These are phyloP conservation scores for Agonopterix subpropinquella DNA, from an alignment of 2,888 invertebrate species.

Conservation along the genomic window DNA sequence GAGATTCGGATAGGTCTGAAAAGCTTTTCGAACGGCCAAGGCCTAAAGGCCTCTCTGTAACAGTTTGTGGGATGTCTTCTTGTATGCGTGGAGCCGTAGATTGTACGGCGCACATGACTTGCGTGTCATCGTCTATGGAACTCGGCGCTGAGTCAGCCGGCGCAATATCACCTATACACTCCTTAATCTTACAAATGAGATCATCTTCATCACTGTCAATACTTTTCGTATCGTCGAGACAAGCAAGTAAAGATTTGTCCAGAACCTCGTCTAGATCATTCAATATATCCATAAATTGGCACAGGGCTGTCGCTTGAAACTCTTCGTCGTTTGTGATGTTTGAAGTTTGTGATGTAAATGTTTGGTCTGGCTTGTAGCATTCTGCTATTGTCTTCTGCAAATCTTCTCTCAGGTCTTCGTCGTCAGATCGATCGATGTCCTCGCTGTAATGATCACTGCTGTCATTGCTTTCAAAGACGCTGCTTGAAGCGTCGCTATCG, in stretches of 20 bases:
- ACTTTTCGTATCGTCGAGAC: constrained; percentile 53
- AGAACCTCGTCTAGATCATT: constrained; percentile 76
- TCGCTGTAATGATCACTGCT: constrained; percentile 38
- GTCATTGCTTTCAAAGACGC: constrained; percentile 46
- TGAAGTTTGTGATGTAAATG: constrained; percentile 56
- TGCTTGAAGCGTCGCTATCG: constrained; percentile 55
- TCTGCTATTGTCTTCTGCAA: constrained; percentile 63
- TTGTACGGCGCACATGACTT: constrained; percentile 43
- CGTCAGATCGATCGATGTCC: constrained; percentile 49
- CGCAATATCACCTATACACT: constrained; percentile 42
- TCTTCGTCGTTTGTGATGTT: constrained; percentile 65
- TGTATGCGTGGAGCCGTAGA: constrained; percentile 32
- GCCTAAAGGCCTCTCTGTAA: constrained; percentile 28
- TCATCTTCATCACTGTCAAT: constrained; percentile 65
- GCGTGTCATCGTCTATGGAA: constrained; percentile 56
- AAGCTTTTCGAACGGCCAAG: constrained; percentile 61
- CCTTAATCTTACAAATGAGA: constrained; percentile 64
- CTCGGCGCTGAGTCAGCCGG: constrained; percentile 39
- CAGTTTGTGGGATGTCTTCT: constrained; percentile 30
- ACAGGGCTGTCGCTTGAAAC: constrained; percentile 65
- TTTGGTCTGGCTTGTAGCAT: constrained; percentile 65
- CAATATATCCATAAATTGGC: constrained; percentile 73
- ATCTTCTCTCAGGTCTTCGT: constrained; percentile 60
- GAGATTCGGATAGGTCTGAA: constrained; percentile 46
- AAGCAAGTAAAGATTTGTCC: constrained; percentile 68